Evolutionary conservation across 1,140 invertebrate species (phyloP).

Genomic region (Grapholita molesta): DNA sequence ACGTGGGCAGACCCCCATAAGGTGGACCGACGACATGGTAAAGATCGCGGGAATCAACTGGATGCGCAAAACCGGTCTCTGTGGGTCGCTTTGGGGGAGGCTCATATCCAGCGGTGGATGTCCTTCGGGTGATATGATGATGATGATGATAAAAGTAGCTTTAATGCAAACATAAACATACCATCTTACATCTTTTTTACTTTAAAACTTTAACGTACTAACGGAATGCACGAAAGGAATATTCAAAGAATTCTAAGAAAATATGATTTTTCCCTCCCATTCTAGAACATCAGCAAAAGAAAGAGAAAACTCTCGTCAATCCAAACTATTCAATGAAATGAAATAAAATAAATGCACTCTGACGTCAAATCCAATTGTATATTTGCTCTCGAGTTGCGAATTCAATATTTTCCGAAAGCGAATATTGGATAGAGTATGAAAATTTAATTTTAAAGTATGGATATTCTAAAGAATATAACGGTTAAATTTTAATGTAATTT

Average conservation of each 20-base stretch:
- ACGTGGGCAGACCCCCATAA: no score
- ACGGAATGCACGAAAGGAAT: neutral
- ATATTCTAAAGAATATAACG: neutral
- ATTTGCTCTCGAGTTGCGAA: slow-evolving; percentile 6
- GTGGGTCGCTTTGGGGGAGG: no score
- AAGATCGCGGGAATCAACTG: no score
- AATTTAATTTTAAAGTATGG: slow-evolving; percentile 9
- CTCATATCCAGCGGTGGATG: no score
- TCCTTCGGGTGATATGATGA: no score
- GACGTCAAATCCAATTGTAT: slow-evolving; percentile 14
- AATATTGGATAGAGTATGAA: slow-evolving; percentile 6
- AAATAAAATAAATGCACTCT: slow-evolving; percentile 13
- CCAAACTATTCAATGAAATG: slow-evolving; percentile 6
- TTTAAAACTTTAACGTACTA: neutral
- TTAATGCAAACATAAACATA: neutral
- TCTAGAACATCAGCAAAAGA: neutral
- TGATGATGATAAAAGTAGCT: no score
- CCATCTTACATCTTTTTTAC: neutral
- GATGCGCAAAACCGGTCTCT: no score
- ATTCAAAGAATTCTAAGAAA: neutral
- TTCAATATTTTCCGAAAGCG: slow-evolving; percentile 16
- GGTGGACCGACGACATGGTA: no score
- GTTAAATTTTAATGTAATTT: neutral
- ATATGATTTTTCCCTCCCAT: neutral
- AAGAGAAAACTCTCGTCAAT: slow-evolving; percentile 1